Base-by-base conservation (phyloP, 2,888 invertebrate species). In the Carabus problematicus region DNA sequence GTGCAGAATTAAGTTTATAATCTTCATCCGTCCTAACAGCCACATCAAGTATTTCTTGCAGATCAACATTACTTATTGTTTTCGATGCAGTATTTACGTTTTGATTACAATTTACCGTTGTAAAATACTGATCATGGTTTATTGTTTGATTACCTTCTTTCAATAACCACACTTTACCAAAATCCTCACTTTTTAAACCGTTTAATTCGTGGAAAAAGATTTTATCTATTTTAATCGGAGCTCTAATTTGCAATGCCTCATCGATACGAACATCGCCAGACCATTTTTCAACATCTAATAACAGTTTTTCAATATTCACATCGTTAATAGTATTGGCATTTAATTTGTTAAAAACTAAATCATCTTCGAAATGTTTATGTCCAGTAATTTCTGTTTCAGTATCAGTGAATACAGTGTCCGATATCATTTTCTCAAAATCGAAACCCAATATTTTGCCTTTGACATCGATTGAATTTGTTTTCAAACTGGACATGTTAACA, bases 151-250 rank as follows among this genome's bases (percentile, higher is more conserved):
- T 76, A 0, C 76, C 77, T 45, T 73, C 75, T 18, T 75, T 77
- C 59, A 82, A 77, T 1, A 84, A 72, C 82, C 83, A 83, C 70
- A 77, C 77, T 8, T 75, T 73, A 1, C 82, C 82, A 73, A 86
- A 84, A 16, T 82, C 75, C 0, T 75, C 66, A 0, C 78, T 76
- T 0, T 75, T 72, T 43, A 86, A 79, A 14, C 79, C 82, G 73
- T 85, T 85, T 3, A 85, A 75, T 14, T 75, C 77, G 11, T 75
- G 73, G 74, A 85, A 84, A 63, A 77, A 77, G 3, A 86, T 75
- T 12, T 80, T 80, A 47, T 81, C 77, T 3, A 84, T 75, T 45
- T 75, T 75, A 19, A 83, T 76, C 41, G 73, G 58, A 47, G 73
- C 62, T 18, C 67, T 58, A 29, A 76, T 62, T 58, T 71, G 64